Evolutionary conservation across 2,888 invertebrate species (phyloP).

Genomic region (Piscicola geometra): DNA sequence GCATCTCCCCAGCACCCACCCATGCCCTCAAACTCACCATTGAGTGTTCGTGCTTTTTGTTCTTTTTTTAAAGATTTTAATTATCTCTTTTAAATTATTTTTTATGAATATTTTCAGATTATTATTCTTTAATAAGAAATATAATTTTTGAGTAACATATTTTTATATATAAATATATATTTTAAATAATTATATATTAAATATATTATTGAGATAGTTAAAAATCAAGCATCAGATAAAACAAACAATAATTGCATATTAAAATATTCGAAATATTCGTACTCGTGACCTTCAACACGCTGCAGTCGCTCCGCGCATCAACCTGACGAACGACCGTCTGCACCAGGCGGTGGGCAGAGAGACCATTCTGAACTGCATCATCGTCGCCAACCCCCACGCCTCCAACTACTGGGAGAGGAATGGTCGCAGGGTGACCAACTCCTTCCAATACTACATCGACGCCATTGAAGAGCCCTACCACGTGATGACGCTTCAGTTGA

Average conservation of each 20-base stretch:
- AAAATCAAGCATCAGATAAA: too few relatives aligned
- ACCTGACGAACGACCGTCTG: constrained; percentile 48
- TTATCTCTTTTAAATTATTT: background rate
- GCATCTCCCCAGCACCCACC: constrained; percentile 51
- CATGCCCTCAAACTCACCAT: background rate
- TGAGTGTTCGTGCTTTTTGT: background rate
- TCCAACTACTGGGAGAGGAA: constrained; percentile 48
- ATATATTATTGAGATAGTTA: too few relatives aligned
- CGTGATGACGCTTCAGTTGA: constrained; percentile 41
- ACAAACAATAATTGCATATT: too few relatives aligned
- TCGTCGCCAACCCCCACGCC: constrained; percentile 50
- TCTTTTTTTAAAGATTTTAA: background rate
- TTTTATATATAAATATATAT: too few relatives aligned
- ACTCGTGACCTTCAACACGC: background rate
- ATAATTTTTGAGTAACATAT: too few relatives aligned
- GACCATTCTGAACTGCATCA: constrained; percentile 52
- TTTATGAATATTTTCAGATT: too few relatives aligned
- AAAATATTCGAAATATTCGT: too few relatives aligned
- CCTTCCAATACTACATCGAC: constrained; percentile 38
- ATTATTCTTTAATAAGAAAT: too few relatives aligned
- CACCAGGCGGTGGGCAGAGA: constrained; percentile 49
- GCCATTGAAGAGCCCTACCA: constrained; percentile 41
- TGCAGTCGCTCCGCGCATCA: constrained; percentile 51
- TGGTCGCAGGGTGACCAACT: constrained; percentile 34
- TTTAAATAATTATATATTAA: too few relatives aligned